A percentile compares a stretch with the other conserved stretches of the same genome.
Evolutionary conservation across 2,113 vertebrate species (phyloP).

Genomic region (Morphnarchus princeps): DNA sequence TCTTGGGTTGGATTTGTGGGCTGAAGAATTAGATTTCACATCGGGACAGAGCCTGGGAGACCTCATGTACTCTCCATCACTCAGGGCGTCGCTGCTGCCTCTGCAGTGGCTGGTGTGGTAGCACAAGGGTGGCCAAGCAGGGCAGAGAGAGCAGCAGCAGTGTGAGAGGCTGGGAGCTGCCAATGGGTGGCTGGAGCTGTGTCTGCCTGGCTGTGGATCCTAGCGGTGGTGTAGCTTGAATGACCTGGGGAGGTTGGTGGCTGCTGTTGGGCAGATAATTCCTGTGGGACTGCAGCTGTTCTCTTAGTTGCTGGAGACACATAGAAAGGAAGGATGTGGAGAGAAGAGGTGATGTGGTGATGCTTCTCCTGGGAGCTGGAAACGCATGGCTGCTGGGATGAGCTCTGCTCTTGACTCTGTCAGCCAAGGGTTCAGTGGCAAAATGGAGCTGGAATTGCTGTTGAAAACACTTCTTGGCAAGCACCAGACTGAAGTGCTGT

Average conservation of each 20-base stretch:
- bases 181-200: not conserved
- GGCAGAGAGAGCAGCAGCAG: not conserved
- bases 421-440: not conserved
- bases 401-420: not conserved
- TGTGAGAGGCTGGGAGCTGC: not conserved
- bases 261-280: not conserved
- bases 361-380: not conserved
- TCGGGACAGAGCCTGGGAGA: not conserved
- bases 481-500: not conserved
- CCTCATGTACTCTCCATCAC: not conserved
- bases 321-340: not conserved
- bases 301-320: not conserved
- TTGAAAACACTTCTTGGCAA: not conserved
- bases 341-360: not conserved
- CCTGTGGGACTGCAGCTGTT: not conserved
- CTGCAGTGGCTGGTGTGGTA: fast-evolving
- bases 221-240: not conserved
- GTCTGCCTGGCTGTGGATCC: not conserved
- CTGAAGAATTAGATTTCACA: not conserved
- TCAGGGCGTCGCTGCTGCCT: not conserved
- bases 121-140: not conserved
- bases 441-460: not conserved
- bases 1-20: not conserved
- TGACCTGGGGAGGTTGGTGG: not conserved
- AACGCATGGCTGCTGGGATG: not conserved